These are phyloP conservation scores for Nymphalis c-album DNA, from an alignment of 2,888 invertebrate genomes.

Conservation along the genomic window DNA sequence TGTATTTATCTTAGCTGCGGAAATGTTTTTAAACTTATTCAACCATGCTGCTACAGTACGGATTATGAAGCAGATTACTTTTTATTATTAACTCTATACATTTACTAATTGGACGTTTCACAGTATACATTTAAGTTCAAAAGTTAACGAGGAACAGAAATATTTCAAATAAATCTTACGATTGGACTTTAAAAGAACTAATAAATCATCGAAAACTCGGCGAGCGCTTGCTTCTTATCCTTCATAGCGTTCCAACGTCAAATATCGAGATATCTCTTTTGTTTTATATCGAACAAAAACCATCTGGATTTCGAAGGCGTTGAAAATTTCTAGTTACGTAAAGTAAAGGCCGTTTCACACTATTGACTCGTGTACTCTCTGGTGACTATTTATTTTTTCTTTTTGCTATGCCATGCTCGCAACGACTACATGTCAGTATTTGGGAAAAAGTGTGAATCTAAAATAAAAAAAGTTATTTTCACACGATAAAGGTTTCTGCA, in stretches of 20 bases:
- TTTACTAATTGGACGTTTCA: no score
- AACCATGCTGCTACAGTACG: no score
- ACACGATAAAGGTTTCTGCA: no score
- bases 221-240: conserved; percentile 22
- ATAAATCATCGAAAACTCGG: conserved; percentile 38
- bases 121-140: background rate
- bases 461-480: no score
- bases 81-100: background rate
- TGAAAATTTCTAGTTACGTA: conserved; percentile 13
- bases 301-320: conserved; percentile 13
- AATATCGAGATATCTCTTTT: conserved; percentile 27
- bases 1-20: no score
- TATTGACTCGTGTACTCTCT: background rate
- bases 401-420: background rate
- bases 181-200: conserved; percentile 31
- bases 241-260: conserved; percentile 27
- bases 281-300: conserved; percentile 21
- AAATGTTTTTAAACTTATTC: no score
- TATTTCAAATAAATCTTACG: background rate
- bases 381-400: background rate
- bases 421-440: background rate
- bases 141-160: no score
- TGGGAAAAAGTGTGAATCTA: background rate
- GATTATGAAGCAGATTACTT: no score
- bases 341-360: background rate